Conservation (phyloP, 2,888 invertebrate genomes). For the Xanthia icteritia region DNA sequence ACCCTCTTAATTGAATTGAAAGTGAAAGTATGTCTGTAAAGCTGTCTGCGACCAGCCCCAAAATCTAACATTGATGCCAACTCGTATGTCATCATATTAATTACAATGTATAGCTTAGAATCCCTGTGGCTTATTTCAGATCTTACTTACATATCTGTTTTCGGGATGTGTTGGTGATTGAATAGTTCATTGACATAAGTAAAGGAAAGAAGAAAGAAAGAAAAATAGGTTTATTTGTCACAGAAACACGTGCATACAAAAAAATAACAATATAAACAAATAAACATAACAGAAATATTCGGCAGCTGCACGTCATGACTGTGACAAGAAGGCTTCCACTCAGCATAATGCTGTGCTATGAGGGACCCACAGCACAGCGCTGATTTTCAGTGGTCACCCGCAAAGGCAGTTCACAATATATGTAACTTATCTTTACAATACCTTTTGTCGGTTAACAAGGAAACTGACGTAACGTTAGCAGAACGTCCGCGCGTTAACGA, state of each 20-base stretch:
- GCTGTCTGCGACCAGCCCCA: background rate
- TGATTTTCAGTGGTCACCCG: too few relatives aligned
- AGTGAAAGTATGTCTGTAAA: background rate
- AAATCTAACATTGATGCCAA: background rate
- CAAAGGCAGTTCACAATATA: conserved; percentile 1
- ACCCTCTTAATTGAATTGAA: too few relatives aligned
- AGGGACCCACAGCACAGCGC: too few relatives aligned
- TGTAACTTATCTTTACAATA: conserved; percentile 20
- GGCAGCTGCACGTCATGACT: too few relatives aligned
- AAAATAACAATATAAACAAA: too few relatives aligned
- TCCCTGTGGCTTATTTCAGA: background rate
- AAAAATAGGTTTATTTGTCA: too few relatives aligned
- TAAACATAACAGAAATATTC: too few relatives aligned
- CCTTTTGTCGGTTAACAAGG: conserved; percentile 36
- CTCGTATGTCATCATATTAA: background rate
- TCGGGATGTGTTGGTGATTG: background rate
- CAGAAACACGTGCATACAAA: too few relatives aligned
- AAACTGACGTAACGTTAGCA: conserved; percentile 47
- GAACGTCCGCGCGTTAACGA: conserved; percentile 58
- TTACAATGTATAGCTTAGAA: background rate
- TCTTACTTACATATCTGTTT: background rate
- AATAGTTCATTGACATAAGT: conserved; percentile 1
- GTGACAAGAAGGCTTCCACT: too few relatives aligned
- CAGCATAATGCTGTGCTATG: too few relatives aligned
- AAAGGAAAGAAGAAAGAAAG: too few relatives aligned